Evolutionary conservation across 2,113 vertebrate species (phyloP).

Genomic region (Syngnathus floridae): DNA sequence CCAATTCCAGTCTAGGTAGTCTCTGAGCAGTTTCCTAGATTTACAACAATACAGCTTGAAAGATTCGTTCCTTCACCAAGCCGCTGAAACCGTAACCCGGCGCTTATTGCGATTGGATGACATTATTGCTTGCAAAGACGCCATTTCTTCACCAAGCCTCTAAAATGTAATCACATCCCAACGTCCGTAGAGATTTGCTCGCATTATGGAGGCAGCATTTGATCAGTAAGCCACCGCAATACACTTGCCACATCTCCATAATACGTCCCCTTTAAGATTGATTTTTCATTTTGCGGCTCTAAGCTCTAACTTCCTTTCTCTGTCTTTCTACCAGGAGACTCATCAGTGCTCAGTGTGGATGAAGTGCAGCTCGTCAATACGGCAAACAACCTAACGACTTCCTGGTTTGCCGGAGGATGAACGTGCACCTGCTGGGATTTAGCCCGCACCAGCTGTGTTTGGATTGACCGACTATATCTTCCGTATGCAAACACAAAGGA

Average conservation of each 20-base stretch:
- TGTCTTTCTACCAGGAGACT: background rate
- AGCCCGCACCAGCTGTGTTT: conserved; percentile 7
- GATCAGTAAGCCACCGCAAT: background rate
- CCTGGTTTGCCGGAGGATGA: conserved; percentile 3
- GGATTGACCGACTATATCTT: conserved; percentile 1
- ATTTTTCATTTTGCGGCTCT: background rate
- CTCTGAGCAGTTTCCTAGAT: no score
- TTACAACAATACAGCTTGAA: no score
- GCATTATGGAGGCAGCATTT: conserved; percentile 1
- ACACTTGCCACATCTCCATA: background rate
- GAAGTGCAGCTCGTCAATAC: conserved; percentile 4
- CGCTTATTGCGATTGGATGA: background rate
- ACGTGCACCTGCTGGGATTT: conserved; percentile 7
- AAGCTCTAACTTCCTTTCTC: background rate
- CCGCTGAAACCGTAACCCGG: background rate
- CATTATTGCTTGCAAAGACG: background rate
- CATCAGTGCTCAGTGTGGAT: background rate
- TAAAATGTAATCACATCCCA: background rate
- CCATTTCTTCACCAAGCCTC: background rate
- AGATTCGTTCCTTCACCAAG: background rate
- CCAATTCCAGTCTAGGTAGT: no score
- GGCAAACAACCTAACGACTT: conserved; percentile 1
- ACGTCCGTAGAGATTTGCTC: background rate
- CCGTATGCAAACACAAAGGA: background rate
- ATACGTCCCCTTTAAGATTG: background rate